Base-by-base conservation (phyloP, 1,140 invertebrate genomes). In the Drosophila lacteicornis region DNA sequence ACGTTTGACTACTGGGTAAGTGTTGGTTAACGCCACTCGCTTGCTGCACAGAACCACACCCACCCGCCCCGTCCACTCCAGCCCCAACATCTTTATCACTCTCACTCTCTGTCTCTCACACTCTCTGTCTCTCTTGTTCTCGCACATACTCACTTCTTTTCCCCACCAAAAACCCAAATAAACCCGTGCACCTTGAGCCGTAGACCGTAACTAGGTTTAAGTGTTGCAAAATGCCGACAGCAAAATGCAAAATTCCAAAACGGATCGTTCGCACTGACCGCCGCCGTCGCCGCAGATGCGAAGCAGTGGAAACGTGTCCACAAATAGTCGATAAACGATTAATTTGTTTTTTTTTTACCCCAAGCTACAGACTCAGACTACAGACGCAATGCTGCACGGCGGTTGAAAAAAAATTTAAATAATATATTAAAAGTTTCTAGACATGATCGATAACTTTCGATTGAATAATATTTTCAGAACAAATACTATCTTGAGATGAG, bases 1-100 rank as follows among this genome's bases (percentile, higher is more conserved):
- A 99, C 95, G 98, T 99, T 96, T 99, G 97, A 99, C 97, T 97
- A 96, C 95, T 95, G 95, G 96, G 96, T 97, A 94, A 95, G 94
- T 93, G 60, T 73, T 60, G 50, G 73, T 66, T 61, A 77, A 56
- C 42, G 45, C 45, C 69, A 58, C 69, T 74, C 68, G 60, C 58
- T 69, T 45, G 22, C 66, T 59, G 51, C 70, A 67, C 50, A 46
- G 47, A 58, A 42, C 36, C 22, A 33, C 61, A 43, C 15, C 9
- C 19, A 42, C 43, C 22, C 27, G 27, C 27, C 25, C 33, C 17
- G 27, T 17, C 22, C 38, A 58, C 25, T 42, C 46, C 36, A 40
- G 19, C 15, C 25, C 27, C 36, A 6, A 38, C 38, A 22, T 22
- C 65, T 58, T 15, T 66, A 19, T 38, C 62, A 66, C 43, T 59